Conservation (phyloP, 2,113 vertebrate genomes). For the Coregonus clupeaformis region DNA sequence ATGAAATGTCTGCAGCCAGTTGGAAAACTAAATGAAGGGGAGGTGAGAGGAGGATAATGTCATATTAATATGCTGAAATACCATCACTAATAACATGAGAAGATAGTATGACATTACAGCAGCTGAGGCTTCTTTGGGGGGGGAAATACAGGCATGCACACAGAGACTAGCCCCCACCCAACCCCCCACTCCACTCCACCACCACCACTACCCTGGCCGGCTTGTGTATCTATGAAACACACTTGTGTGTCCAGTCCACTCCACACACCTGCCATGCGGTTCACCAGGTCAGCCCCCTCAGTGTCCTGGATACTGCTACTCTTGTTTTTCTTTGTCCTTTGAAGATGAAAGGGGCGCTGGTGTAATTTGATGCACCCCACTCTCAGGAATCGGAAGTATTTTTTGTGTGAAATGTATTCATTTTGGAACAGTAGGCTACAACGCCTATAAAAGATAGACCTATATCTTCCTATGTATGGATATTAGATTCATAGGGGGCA, state of each 20-base stretch:
- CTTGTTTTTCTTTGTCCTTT: conserved; percentile 16
- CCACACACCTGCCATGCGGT: conserved; percentile 5
- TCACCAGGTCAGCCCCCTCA: not conserved
- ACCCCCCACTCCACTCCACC: not conserved
- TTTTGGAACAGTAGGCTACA: no score
- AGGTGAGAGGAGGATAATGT: not conserved
- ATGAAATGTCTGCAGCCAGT: not conserved
- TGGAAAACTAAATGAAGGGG: not conserved
- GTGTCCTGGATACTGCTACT: not conserved
- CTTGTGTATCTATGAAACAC: not conserved
- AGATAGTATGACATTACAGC: not conserved
- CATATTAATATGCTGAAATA: not conserved
- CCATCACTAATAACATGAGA: not conserved
- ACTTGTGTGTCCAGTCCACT: not conserved
- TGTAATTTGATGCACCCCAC: no score
- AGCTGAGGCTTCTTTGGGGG: not conserved
- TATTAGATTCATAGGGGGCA: not conserved
- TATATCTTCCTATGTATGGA: not conserved
- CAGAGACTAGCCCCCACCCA: no score
- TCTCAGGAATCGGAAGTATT: no score
- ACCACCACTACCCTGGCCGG: not conserved
- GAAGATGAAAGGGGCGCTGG: conserved; percentile 32
- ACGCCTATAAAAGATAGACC: no score
- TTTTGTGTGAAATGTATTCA: no score
- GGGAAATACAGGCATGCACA: no score